These are phyloP conservation scores for Sarcophaga carnaria DNA, from an alignment of 2,888 invertebrate genomes.

Conservation along the genomic window DNA sequence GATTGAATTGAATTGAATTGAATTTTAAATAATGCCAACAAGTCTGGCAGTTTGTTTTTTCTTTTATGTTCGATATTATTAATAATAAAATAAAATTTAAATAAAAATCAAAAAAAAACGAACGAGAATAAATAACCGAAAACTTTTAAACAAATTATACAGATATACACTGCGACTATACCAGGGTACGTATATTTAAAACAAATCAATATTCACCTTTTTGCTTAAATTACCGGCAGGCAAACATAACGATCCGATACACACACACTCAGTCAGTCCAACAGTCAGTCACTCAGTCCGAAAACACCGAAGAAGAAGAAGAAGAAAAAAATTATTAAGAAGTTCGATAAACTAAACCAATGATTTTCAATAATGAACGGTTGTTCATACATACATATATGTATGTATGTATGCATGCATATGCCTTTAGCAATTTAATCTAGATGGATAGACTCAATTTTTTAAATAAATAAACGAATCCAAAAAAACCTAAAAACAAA, in stretches of 20 bases:
- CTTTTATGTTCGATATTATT: background rate
- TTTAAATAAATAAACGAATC: too few species aligned
- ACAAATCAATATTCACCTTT: constrained; percentile 27
- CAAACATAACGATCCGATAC: background rate
- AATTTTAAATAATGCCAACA: constrained; percentile 62
- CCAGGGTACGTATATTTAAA: background rate
- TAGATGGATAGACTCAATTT: constrained; percentile 56
- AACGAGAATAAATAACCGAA: too few species aligned
- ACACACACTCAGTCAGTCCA: constrained; percentile 8
- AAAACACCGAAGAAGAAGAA: background rate
- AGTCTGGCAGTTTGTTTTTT: constrained; percentile 49
- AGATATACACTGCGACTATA: too few species aligned
- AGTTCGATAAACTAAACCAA: constrained; percentile 65
- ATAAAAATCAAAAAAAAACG: background rate
- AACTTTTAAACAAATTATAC: too few species aligned
- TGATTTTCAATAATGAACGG: constrained; percentile 70
- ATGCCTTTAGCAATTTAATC: constrained; percentile 64
- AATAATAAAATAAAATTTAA: background rate
- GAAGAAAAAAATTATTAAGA: constrained; percentile 41
- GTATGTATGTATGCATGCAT: too few species aligned
- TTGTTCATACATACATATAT: constrained; percentile 31
- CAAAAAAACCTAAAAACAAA: background rate
- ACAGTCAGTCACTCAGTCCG: constrained; percentile 25
- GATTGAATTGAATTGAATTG: constrained; percentile 13
- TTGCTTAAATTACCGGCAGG: background rate